A percentile compares a stretch with the other conserved stretches of the same genome.
Conservation (phyloP, 2,888 invertebrate genomes). For the Candidula unifasciata region DNA sequence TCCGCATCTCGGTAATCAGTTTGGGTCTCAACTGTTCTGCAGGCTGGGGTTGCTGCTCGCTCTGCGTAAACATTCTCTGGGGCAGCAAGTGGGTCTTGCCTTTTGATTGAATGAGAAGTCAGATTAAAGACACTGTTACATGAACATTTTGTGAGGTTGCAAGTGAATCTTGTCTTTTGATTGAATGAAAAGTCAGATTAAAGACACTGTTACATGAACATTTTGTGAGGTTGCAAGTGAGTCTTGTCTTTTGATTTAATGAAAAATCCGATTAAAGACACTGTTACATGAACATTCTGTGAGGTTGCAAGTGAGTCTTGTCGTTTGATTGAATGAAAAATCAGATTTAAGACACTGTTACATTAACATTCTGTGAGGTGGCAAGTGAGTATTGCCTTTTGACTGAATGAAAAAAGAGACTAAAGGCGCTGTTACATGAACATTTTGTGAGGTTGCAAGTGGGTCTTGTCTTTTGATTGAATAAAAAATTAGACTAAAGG, state of each 20-base stretch:
- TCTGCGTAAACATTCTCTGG: constrained; percentile 65
- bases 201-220: too few relatives aligned
- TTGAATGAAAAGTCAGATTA: background rate
- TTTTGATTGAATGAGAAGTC: constrained; percentile 46
- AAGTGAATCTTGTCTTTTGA: constrained; percentile 73
- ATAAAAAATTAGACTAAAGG: too few relatives aligned
- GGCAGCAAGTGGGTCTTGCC: constrained; percentile 73
- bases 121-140: too few relatives aligned
- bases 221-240: constrained; percentile 66
- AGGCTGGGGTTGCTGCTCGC: constrained; percentile 68
- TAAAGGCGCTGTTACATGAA: too few relatives aligned
- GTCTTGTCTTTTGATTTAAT: constrained; percentile 68
- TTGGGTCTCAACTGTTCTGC: constrained; percentile 81
- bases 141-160: constrained; percentile 58
- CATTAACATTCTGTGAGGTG: too few relatives aligned
- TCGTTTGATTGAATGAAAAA: constrained; percentile 55
- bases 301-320: constrained; percentile 73
- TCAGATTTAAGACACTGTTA: too few relatives aligned
- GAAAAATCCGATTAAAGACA: background rate
- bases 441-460: too few relatives aligned
- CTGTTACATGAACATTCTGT: background rate
- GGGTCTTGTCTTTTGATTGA: too few relatives aligned
- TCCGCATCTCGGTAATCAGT: constrained; percentile 87
- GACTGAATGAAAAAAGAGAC: too few relatives aligned
- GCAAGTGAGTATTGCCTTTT: too few relatives aligned